Evolutionary conservation across 2,113 vertebrate species (phyloP).

Genomic region (Gopherus flavomarginatus): DNA sequence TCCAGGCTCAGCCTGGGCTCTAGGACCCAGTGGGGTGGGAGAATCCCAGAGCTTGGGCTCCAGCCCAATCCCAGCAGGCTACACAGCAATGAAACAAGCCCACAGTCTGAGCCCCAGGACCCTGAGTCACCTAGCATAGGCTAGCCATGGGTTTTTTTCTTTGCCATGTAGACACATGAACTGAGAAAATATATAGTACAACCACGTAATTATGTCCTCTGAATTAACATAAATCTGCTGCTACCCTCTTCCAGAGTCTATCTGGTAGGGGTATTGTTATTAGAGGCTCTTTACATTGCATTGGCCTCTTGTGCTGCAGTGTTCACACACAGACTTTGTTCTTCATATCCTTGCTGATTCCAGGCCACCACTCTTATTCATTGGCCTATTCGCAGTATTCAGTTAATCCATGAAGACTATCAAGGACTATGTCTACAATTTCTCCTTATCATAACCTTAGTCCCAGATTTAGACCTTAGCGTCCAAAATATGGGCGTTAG

Average conservation of each 20-base stretch:
- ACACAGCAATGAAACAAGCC: neutral
- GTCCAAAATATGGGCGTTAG: no score
- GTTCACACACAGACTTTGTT: neutral
- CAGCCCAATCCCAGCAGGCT: neutral
- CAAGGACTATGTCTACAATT: neutral
- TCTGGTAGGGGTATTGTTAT: neutral
- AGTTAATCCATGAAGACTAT: neutral
- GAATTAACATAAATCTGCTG: neutral
- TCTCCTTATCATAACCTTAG: no score
- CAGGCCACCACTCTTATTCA: neutral
- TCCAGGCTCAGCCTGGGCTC: neutral
- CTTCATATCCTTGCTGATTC: neutral
- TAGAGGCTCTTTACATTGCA: neutral
- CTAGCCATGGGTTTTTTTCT: neutral
- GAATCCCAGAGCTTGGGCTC: neutral
- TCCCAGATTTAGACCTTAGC: no score
- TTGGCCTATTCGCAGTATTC: neutral
- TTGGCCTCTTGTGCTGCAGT: neutral
- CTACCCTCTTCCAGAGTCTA: neutral
- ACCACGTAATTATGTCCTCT: neutral
- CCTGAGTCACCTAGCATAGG: neutral
- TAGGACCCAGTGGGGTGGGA: neutral
- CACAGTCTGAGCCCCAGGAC: neutral
- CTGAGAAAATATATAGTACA: neutral
- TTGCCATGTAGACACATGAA: neutral